Conservation (phyloP, 2,888 invertebrate genomes). For the Nomada fabriciana region DNA sequence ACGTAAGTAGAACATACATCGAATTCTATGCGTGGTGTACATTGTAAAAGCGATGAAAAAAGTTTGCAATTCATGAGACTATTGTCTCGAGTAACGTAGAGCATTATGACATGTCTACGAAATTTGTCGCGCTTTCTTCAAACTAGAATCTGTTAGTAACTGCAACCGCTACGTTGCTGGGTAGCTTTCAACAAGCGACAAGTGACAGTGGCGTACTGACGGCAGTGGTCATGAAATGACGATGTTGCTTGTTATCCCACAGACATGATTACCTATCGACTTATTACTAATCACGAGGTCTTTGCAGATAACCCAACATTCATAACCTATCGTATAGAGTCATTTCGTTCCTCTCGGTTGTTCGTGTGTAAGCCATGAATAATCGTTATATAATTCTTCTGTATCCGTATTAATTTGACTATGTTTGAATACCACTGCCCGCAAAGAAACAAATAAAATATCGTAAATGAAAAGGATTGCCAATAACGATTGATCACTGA, state of each 20-base stretch:
- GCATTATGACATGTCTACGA: conserved; percentile 38
- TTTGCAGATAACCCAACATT: conserved; percentile 77
- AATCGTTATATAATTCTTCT: conserved; percentile 66
- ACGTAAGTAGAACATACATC: conserved; percentile 20
- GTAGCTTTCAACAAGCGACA: conserved; percentile 45
- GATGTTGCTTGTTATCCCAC: conserved; percentile 64
- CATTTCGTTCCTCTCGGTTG: conserved; percentile 42
- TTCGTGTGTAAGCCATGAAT: conserved; percentile 38
- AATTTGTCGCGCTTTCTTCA: conserved; percentile 50
- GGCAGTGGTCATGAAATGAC: conserved; percentile 52
- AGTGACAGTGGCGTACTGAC: conserved; percentile 50
- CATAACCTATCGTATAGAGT: conserved; percentile 64
- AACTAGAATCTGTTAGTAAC: conserved; percentile 42
- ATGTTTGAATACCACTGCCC: background rate
- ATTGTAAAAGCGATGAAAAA: background rate
- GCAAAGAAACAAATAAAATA: background rate
- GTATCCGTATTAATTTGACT: conserved; percentile 40
- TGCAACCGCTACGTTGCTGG: conserved; percentile 18
- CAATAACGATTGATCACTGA: background rate
- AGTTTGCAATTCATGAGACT: conserved; percentile 17
- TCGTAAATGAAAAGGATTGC: background rate
- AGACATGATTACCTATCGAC: conserved; percentile 75
- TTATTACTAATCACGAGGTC: conserved; percentile 79
- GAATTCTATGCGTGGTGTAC: background rate
- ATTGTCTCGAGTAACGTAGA: conserved; percentile 4